Percentiles rank a stretch among this genome's conserved stretches.
phyloP scores from a whole-genome alignment of 2,797 vertebrate species.

The Esox lucius region DNA sequence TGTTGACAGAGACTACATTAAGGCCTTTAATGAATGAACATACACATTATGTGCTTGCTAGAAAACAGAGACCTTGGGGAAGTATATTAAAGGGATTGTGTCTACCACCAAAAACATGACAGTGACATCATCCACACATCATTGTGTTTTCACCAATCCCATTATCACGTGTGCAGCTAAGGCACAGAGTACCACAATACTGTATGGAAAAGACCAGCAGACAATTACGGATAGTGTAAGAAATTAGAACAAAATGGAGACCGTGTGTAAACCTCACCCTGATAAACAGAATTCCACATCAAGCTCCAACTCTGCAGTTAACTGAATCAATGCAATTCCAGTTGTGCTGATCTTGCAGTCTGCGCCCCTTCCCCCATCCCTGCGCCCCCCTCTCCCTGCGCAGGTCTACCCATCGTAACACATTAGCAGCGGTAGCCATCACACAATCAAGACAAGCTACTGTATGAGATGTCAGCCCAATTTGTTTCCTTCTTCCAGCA shows the following conservation, averaged over 20 bases:
- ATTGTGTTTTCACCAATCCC: slow-evolving; percentile 26
- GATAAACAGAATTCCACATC: slow-evolving; percentile 79
- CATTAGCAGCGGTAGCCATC: slow-evolving; percentile 76
- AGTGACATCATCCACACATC: slow-evolving; percentile 8
- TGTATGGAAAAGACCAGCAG: slow-evolving; percentile 39
- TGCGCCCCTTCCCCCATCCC: slow-evolving; percentile 71
- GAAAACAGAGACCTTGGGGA: background rate
- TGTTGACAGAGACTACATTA: background rate
- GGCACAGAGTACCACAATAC: slow-evolving; percentile 22
- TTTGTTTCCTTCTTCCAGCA: slow-evolving; percentile 75
- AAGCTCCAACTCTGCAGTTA: slow-evolving; percentile 78
- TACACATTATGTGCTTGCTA: background rate
- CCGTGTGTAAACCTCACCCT: slow-evolving; percentile 70
- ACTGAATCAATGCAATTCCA: slow-evolving; percentile 82
- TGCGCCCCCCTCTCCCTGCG: slow-evolving; percentile 47
- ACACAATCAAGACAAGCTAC: slow-evolving; percentile 77
- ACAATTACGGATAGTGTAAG: slow-evolving; percentile 58
- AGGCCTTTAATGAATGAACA: background rate
- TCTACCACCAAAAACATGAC: slow-evolving; percentile 18
- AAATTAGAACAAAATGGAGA: slow-evolving; percentile 67
- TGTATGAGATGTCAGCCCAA: slow-evolving; percentile 76
- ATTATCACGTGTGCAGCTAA: slow-evolving; percentile 29
- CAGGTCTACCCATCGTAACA: slow-evolving; percentile 75
- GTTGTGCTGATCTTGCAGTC: slow-evolving; percentile 81
- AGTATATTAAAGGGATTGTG: slow-evolving; percentile 24